Percentiles rank a stretch among this genome's conserved stretches.
Evolutionary conservation across 2,888 invertebrate genomes (phyloP).

Genomic region (Catocala nupta): DNA sequence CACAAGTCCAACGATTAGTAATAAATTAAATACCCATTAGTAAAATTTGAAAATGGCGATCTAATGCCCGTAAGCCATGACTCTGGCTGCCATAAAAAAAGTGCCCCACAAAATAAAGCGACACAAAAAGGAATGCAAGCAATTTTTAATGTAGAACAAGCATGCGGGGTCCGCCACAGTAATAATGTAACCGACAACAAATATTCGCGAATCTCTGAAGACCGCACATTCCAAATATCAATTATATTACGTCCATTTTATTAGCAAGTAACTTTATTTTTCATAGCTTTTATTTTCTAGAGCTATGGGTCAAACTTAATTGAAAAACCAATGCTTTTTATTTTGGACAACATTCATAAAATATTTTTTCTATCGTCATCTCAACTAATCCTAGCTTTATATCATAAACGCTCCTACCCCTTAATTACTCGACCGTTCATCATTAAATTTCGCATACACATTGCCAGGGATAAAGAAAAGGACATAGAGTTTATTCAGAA

Average conservation of each 20-base stretch:
- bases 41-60: slow-evolving; percentile 66
- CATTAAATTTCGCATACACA: too few relatives aligned
- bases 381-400: too few relatives aligned
- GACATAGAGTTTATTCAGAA: too few relatives aligned
- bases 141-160: slow-evolving; percentile 84
- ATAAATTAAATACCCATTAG: slow-evolving; percentile 47
- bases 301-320: too few relatives aligned
- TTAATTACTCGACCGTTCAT: too few relatives aligned
- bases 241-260: not conserved
- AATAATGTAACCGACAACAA: slow-evolving; percentile 73
- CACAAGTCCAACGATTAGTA: not conserved
- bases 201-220: slow-evolving; percentile 63
- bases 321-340: too few relatives aligned
- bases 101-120: slow-evolving; percentile 74
- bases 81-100: slow-evolving; percentile 71
- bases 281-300: too few relatives aligned
- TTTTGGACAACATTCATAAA: too few relatives aligned
- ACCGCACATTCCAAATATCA: slow-evolving; percentile 25
- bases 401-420: too few relatives aligned
- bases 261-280: too few relatives aligned
- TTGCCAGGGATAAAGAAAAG: too few relatives aligned
- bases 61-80: slow-evolving; percentile 68
- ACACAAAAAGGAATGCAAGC: slow-evolving; percentile 81
- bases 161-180: slow-evolving; percentile 65
- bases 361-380: too few relatives aligned